These are phyloP conservation scores for Ecliptopera silaceata DNA, from an alignment of 2,888 invertebrate genomes.

Conservation along the genomic window DNA sequence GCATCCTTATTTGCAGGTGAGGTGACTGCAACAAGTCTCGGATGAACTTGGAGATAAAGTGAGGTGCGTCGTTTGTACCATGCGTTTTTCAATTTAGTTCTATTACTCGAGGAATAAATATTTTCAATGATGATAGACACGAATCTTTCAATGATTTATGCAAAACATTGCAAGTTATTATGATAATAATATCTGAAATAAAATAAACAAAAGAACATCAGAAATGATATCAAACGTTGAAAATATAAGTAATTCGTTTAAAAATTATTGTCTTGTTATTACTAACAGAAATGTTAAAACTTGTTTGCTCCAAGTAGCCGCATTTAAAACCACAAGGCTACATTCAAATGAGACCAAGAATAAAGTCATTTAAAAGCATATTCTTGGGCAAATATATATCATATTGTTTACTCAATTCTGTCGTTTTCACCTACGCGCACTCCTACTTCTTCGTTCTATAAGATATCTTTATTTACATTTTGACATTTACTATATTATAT, in stretches of 20 bases:
- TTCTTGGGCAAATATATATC: constrained; percentile 38
- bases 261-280: too few species aligned
- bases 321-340: constrained; percentile 10
- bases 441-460: constrained; percentile 48
- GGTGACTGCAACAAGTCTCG: constrained; percentile 41
- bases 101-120: neutral
- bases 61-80: neutral
- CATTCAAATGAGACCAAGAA: constrained; percentile 26
- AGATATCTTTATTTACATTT: constrained; percentile 45
- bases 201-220: too few species aligned
- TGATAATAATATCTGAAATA: too few species aligned
- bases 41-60: constrained; percentile 19
- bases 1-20: constrained; percentile 63
- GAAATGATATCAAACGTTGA: too few species aligned
- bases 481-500: constrained; percentile 18
- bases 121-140: neutral
- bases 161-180: too few species aligned
- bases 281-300: neutral
- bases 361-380: constrained; percentile 44
- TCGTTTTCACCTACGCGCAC: constrained; percentile 55
- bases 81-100: neutral
- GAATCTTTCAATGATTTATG: too few species aligned
- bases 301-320: constrained; percentile 5
- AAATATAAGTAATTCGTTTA: too few species aligned
- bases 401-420: constrained; percentile 36